Conservation (phyloP, 2,888 invertebrate species). For the Cheilosia variabilis region DNA sequence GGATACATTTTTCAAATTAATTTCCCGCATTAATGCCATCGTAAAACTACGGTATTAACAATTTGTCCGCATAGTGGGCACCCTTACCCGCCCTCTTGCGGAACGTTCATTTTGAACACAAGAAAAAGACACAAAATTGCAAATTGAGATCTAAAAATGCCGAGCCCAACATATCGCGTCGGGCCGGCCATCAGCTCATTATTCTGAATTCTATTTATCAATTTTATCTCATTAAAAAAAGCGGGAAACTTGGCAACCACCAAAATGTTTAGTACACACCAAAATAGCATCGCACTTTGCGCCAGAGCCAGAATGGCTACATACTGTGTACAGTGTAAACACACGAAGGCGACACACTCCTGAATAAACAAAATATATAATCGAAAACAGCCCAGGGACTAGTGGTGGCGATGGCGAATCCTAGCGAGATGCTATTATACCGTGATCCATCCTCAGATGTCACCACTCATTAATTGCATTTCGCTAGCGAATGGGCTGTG, state of each 20-base stretch:
- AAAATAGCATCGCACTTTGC: conserved; percentile 42
- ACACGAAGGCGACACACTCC: conserved; percentile 15
- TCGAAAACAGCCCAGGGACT: conserved; percentile 18
- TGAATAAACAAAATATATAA: conserved; percentile 43
- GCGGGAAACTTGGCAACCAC: conserved; percentile 54
- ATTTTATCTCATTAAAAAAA: conserved; percentile 62
- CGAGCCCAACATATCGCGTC: conserved; percentile 18
- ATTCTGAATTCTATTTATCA: conserved; percentile 71
- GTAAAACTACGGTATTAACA: conserved; percentile 55
- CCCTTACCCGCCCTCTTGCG: not conserved
- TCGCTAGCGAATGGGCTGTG: conserved; percentile 46
- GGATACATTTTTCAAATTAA: conserved; percentile 70
- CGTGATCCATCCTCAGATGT: conserved; percentile 75
- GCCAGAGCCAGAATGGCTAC: too few species aligned
- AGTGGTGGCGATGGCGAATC: conserved; percentile 28
- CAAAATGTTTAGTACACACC: conserved; percentile 34
- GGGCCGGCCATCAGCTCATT: conserved; percentile 62
- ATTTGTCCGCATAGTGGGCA: conserved; percentile 16
- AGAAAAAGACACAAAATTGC: conserved; percentile 47
- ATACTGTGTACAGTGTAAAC: too few species aligned
- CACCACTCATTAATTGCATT: conserved; percentile 76
- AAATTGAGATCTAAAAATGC: conserved; percentile 70
- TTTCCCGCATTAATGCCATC: conserved; percentile 71
- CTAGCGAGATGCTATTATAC: conserved; percentile 42
- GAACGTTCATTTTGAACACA: not conserved